Conservation (phyloP, 2,797 vertebrate genomes). For the Rhinichthys osculus region DNA sequence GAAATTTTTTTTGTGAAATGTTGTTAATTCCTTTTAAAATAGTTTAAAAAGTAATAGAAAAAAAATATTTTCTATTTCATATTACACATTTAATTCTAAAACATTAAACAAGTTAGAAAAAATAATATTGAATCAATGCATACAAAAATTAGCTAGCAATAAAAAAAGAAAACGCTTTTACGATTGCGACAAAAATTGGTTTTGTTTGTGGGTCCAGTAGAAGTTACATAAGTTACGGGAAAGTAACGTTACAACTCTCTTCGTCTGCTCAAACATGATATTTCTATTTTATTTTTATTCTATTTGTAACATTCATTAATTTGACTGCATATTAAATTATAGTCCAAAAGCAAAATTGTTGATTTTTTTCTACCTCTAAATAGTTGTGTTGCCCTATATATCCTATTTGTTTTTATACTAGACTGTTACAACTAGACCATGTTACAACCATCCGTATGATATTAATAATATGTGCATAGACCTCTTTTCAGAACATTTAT, state of each 20-base stretch:
- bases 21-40: background rate
- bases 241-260: background rate
- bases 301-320: background rate
- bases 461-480: background rate
- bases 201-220: background rate
- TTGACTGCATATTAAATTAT: background rate
- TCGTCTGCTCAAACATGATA: background rate
- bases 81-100: background rate
- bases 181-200: background rate
- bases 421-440: background rate
- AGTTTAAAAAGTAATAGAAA: background rate
- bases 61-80: background rate
- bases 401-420: background rate
- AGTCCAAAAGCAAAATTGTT: background rate
- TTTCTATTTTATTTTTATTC: background rate
- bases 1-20: background rate
- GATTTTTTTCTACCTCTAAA: background rate
- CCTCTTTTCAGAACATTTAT: background rate
- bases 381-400: background rate
- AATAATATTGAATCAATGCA: background rate
- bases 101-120: background rate
- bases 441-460: background rate
- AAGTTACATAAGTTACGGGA: background rate
- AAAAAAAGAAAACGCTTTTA: background rate
- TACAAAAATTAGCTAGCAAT: background rate